Base-by-base conservation (phyloP, 2,113 vertebrate genomes). In the Calyptommatus sinebrachiatus region DNA sequence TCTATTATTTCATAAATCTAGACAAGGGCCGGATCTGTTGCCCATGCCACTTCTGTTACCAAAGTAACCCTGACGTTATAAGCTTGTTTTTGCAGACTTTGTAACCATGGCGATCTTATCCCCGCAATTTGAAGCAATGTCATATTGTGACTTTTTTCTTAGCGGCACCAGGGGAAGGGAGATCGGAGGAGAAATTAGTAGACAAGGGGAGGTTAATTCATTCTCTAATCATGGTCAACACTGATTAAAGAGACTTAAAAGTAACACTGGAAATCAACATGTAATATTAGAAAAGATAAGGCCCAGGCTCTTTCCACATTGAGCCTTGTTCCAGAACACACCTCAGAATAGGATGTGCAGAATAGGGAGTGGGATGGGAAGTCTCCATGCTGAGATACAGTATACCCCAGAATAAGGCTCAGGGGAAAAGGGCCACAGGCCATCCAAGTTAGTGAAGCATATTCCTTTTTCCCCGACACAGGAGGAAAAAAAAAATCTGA, bases 31-130 rank as follows among this genome's bases (percentile, higher is more conserved):
- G 90, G 65, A 72, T 87, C 81, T 62, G 46, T 86, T 89, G 84
- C 73, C 75, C 90, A 62, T 57, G 82, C 45, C 62, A 68, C 66
- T 88, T 53, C 53, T 46, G 89, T 85, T 90, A 73, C 89, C 87
- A 79, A 26, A 84, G 86, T 87, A 90, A 91, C 87, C 73, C 68
- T 48, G 86, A 18, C 65, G 85, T 77, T 82, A 80, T 57, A 81
- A 70, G 88, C 83, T 80, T 77, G 74, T 75, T 63, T 78, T 83
- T 78, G 79, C 73, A 12, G 8, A 69, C 63, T 83, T 80, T 5
- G 20, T 87, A 86, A 61, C 87, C 88, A 91, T 81, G 76, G 85
- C 87, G 80, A 92, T 46, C n/a, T 48, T 46, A 69, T 28, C 87
- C 77, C 11, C 82, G 87, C 83, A 87, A 90, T 78, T 81, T 82